Base-by-base conservation (phyloP, 2,113 vertebrate species). In the Oophaga pumilio region DNA sequence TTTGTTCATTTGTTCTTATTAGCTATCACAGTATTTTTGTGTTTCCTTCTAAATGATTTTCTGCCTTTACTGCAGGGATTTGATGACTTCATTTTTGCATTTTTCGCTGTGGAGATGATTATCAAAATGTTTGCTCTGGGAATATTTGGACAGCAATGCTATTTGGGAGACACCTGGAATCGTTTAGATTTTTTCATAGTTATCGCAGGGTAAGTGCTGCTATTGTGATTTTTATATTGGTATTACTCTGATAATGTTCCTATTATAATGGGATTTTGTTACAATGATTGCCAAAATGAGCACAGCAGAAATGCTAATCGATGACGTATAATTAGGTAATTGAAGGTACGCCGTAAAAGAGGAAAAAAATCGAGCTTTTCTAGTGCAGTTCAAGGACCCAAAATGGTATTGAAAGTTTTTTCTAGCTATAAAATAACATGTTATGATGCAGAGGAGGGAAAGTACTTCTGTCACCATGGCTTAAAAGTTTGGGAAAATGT, bases 41-140 rank as follows among this genome's bases (percentile, higher is more conserved):
- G 28, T 64, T 76, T 50, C 66, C 24, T 76, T 14, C 71, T 64
- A 20, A 82, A 66, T 50, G 18, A 50, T 68, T 22, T 71, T 0
- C 85, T 68, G n/a, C 66, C 90, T 88, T 91, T 49, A 89, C 66
- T 92, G 52, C 93, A 99, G 98, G 96, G 96, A 91, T 99, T 99
- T 3, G 98, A 99, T 9, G 97, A 99, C 94, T 99, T 99, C 95
- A 99, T 99, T 95, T 99, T 99, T 92, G 97, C 97, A 64, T 99
- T 99, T 95, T 99, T 99, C 50, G 98, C 98, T 0, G 96, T 99
- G 92, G 98, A 99, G 95, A 99, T 99, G 98, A 96, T 99, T 6
- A 94, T 99, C 90, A 99, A 99, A 93, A 99, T 99, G 98, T 95
- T 99, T 0, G 98, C 98, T 0, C 93, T 99, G 92, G 98, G 98